Evolutionary conservation across 1,140 invertebrate genomes (phyloP), one percentile per base, ranked within the genome.

Genomic region (Macrotrachela quadricornifera): DNA sequence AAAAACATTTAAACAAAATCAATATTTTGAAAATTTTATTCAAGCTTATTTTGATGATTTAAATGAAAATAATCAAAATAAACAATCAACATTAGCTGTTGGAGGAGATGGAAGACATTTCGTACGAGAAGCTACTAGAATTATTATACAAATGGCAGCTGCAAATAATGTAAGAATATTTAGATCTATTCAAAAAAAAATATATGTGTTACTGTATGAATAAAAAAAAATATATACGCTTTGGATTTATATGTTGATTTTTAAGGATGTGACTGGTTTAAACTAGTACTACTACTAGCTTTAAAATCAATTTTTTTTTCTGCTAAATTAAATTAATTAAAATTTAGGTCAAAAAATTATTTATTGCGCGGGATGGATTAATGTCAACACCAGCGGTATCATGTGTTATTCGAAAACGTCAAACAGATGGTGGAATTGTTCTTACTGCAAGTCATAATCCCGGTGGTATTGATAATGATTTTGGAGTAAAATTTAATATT

Each of bases 391-490:
- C 92, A 21, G 87, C 91, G 17, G 83, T 94, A 0, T 96, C 92
- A 1, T 79, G 78, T 61, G 73, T 95, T 39, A 97, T 97, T 63
- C 76, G 91, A 56, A 85, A 87, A 69, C 77, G 81, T 60, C 78
- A 83, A 64, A 64, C 84, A 41, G 59, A 67, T 75, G 87, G 91
- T 60, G 94, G 91, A 18, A 95, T 99, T 62, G 80, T 99, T 16
- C 71, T 97, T 15, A 99, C 94, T 16, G 94, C 94, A 0, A 94
- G 87, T 49, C 94, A 99, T 67, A 99, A 99, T 74, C 92, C 94
- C 21, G 94, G 94, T 57, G 92, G 94, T 45, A 84, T 85, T 8
- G 76, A 94, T 65, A 83, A 82, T 58, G 94, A 97, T 72, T 99
- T 97, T 72, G 94, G 94, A 40, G 95, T 99, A 60, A 99, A 99